Evolutionary conservation across 2,113 vertebrate species (phyloP).

Genomic region (Prionailurus bengalensis): DNA sequence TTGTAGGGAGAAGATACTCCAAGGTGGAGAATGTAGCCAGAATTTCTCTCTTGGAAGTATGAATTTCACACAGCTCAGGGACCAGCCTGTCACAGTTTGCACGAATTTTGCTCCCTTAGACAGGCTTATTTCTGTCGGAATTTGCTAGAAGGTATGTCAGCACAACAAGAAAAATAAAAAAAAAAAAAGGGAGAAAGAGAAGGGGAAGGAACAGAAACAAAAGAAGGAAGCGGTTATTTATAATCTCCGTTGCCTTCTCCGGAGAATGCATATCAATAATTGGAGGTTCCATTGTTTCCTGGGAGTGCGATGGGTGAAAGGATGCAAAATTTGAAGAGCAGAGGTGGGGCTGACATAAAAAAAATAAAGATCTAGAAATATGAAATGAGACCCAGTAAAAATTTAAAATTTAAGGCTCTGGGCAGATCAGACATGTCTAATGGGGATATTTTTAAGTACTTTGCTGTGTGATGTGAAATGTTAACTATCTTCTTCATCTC

Average conservation of each 20-base stretch:
- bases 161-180: constrained; percentile 1
- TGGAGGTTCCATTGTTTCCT: background rate
- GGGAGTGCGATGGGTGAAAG: background rate
- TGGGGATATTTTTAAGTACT: constrained; percentile 30
- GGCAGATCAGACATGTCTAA: constrained; percentile 12
- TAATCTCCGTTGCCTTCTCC: background rate
- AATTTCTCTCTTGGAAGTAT: constrained; percentile 40
- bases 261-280: background rate
- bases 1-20: background rate
- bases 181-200: background rate
- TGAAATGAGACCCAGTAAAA: background rate
- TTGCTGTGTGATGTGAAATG: constrained; percentile 7
- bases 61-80: constrained; percentile 51
- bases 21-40: background rate
- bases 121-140: constrained; percentile 62
- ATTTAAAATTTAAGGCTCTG: background rate
- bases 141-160: constrained; percentile 65
- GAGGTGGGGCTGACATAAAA: background rate
- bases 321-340: background rate
- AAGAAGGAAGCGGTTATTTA: constrained; percentile 17
- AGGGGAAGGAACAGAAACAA: background rate
- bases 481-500: constrained; percentile 15
- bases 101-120: constrained; percentile 47
- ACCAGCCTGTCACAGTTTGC: constrained; percentile 50
- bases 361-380: background rate